Conservation (phyloP, 2,888 invertebrate species). For the Thyatira batis region DNA sequence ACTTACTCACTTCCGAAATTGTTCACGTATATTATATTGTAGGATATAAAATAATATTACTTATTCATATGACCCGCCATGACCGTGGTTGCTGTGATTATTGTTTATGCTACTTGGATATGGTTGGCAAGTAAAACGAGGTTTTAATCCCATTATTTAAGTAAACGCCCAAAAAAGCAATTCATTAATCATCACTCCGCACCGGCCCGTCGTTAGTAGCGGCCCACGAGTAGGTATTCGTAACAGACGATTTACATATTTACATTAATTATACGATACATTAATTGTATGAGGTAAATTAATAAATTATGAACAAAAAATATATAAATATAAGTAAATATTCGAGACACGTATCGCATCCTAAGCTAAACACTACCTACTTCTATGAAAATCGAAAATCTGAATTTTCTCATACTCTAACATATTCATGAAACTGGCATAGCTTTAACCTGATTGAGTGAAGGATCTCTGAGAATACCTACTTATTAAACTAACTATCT, state of each 20-base stretch:
- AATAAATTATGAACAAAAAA: not conserved
- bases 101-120: not conserved
- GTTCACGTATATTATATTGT: too few relatives aligned
- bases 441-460: too few relatives aligned
- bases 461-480: too few relatives aligned
- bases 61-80: not conserved
- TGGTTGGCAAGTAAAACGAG: constrained; percentile 1
- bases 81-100: not conserved
- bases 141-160: constrained; percentile 57
- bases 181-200: constrained; percentile 66
- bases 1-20: too few relatives aligned
- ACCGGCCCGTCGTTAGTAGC: constrained; percentile 52
- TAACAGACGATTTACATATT: constrained; percentile 67
- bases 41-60: too few relatives aligned
- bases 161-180: constrained; percentile 58
- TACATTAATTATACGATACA: constrained; percentile 55
- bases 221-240: constrained; percentile 37
- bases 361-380: too few relatives aligned
- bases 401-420: too few relatives aligned
- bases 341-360: too few relatives aligned
- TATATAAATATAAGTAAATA: too few relatives aligned
- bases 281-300: constrained; percentile 36
- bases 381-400: too few relatives aligned
- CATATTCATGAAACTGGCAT: too few relatives aligned
- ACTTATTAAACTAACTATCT: too few relatives aligned